phyloP scores from a whole-genome alignment of 1,140 invertebrate genomes.

The Gryllus bimaculatus region DNA sequence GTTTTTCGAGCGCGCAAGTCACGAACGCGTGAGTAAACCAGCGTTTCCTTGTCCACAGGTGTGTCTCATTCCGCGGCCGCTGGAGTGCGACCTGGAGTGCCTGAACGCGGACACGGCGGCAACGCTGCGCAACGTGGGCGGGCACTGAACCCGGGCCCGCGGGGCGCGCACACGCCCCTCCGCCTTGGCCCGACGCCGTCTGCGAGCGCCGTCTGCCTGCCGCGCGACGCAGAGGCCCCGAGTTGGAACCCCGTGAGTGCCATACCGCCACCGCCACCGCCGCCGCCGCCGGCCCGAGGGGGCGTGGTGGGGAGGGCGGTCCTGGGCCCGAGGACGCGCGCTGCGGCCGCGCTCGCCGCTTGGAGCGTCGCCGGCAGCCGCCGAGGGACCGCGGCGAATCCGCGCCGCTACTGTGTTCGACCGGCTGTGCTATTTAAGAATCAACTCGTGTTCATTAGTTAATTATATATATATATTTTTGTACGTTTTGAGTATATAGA shows the following conservation, averaged over 20 bases:
- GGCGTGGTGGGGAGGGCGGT: neutral
- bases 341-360: too few relatives aligned
- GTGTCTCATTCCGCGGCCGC: conserved; percentile 6
- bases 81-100: conserved; percentile 12
- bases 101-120: neutral
- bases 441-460: neutral
- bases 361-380: too few relatives aligned
- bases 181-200: too few relatives aligned
- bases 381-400: too few relatives aligned
- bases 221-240: too few relatives aligned
- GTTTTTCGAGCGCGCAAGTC: too few relatives aligned
- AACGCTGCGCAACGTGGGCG: neutral
- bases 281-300: too few relatives aligned
- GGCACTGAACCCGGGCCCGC: neutral
- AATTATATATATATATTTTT: neutral
- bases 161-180: too few relatives aligned
- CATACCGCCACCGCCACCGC: neutral
- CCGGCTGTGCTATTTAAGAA: conserved; percentile 1
- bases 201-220: too few relatives aligned
- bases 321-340: too few relatives aligned
- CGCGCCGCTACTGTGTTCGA: neutral
- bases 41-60: conserved; percentile 7
- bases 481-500: neutral
- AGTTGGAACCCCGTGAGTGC: neutral
- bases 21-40: neutral